These are phyloP conservation scores for Anolis carolinensis DNA, from an alignment of 2,113 vertebrate species.

Conservation along the genomic window DNA sequence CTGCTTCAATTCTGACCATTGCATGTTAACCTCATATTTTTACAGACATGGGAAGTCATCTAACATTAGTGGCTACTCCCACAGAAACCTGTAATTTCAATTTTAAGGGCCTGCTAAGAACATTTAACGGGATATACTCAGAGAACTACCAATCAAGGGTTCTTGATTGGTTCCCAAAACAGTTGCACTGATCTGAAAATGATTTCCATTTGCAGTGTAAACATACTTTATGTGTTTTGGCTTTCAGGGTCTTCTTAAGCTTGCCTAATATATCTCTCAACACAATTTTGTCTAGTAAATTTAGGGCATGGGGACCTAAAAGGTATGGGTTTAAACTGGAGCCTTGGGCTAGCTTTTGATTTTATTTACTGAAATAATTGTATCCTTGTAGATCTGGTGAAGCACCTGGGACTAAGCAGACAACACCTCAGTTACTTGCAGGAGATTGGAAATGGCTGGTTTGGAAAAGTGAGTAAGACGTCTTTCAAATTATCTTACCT, in stretches of 20 bases:
- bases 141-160: neutral
- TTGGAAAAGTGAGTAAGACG: slow-evolving; percentile 84
- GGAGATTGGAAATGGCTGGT: slow-evolving; percentile 93
- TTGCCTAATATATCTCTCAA: neutral
- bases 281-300: neutral
- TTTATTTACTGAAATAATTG: neutral
- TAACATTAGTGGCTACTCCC: neutral
- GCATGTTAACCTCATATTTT: neutral
- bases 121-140: neutral
- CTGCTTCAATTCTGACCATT: neutral
- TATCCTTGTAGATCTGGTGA: slow-evolving; percentile 73
- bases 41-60: no score
- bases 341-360: neutral
- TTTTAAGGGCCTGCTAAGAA: neutral
- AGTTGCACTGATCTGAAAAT: no score
- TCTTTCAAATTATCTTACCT: neutral
- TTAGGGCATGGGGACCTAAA: neutral
- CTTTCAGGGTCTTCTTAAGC: neutral
- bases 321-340: neutral
- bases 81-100: neutral
- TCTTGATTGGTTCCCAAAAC: neutral
- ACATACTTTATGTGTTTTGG: neutral
- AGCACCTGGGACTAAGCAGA: slow-evolving; percentile 83
- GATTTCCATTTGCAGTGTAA: neutral
- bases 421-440: slow-evolving; percentile 92